A percentile compares a stretch with the other conserved stretches of the same genome.
Conservation (phyloP, 2,797 vertebrate genomes). For the Neomorphus geoffroyi region DNA sequence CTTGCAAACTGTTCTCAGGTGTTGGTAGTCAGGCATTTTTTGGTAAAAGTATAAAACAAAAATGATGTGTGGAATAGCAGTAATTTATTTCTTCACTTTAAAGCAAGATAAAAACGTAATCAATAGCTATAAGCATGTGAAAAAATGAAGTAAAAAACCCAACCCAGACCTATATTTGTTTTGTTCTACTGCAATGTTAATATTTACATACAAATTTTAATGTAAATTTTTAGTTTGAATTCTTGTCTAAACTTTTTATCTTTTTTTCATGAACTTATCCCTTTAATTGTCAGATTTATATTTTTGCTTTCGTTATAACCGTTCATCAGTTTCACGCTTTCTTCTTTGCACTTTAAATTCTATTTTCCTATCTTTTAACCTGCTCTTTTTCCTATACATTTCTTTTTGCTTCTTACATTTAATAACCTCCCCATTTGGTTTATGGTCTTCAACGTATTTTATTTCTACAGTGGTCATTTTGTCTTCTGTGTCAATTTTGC, state of each 20-base stretch:
- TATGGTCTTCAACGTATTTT: not conserved
- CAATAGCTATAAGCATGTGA: not conserved
- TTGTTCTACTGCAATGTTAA: not conserved
- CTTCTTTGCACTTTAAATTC: not conserved
- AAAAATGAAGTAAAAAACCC: not conserved
- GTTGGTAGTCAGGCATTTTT: not conserved
- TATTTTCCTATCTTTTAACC: not conserved
- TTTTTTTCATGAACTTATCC: not conserved
- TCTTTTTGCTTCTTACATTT: not conserved
- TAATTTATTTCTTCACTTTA: not conserved
- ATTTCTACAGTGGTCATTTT: not conserved
- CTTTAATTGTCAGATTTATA: not conserved
- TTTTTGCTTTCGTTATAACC: not conserved
- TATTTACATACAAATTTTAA: not conserved
- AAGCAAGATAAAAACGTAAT: not conserved
- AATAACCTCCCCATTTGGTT: not conserved
- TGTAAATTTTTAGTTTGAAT: not conserved
- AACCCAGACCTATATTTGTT: not conserved
- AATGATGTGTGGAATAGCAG: not conserved
- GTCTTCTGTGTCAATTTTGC: not conserved
- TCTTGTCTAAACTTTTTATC: not conserved
- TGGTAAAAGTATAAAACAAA: not conserved
- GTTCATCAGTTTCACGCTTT: not conserved
- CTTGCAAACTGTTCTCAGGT: not conserved
- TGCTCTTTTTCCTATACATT: not conserved